Conservation (phyloP, 2,797 vertebrate genomes). For the Amniataba percoides region DNA sequence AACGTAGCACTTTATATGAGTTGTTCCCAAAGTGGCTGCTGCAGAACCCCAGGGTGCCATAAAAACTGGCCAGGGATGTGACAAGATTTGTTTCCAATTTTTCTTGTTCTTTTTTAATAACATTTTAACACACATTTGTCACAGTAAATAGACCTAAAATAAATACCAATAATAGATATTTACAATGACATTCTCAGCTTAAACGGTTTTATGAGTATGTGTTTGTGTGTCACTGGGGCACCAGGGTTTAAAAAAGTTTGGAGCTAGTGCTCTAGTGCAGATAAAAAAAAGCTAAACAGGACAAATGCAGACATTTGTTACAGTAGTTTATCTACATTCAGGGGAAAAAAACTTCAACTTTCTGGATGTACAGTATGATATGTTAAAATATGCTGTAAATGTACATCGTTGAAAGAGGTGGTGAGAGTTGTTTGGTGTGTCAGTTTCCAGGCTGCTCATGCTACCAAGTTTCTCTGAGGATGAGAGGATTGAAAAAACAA, state of each 20-base stretch:
- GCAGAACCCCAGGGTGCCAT: slow-evolving; percentile 1
- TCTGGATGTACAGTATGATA: not conserved
- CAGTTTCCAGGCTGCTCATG: slow-evolving; percentile 32
- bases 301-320: slow-evolving; percentile 7
- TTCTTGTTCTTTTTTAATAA: slow-evolving; percentile 4
- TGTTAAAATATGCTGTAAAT: not conserved
- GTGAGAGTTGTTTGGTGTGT: slow-evolving; percentile 23
- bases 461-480: slow-evolving; percentile 37
- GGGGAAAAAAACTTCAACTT: not conserved
- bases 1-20: slow-evolving; percentile 36
- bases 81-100: slow-evolving; percentile 26
- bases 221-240: not conserved
- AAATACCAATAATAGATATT: slow-evolving; percentile 23
- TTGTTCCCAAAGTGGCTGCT: slow-evolving; percentile 30
- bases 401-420: slow-evolving; percentile 5
- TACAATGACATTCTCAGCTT: slow-evolving; percentile 2
- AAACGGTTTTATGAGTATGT: not conserved
- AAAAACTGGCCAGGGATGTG: slow-evolving; percentile 19
- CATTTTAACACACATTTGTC: slow-evolving; percentile 21
- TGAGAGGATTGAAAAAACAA: slow-evolving; percentile 36
- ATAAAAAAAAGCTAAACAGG: slow-evolving; percentile 3
- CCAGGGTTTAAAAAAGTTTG: not conserved
- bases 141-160: slow-evolving; percentile 13
- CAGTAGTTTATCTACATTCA: not conserved
- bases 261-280: slow-evolving; percentile 5